Evolutionary conservation across 1,140 invertebrate genomes (phyloP), one percentile per base, ranked within the genome.

Genomic region (Aphaenogaster floridana): DNA sequence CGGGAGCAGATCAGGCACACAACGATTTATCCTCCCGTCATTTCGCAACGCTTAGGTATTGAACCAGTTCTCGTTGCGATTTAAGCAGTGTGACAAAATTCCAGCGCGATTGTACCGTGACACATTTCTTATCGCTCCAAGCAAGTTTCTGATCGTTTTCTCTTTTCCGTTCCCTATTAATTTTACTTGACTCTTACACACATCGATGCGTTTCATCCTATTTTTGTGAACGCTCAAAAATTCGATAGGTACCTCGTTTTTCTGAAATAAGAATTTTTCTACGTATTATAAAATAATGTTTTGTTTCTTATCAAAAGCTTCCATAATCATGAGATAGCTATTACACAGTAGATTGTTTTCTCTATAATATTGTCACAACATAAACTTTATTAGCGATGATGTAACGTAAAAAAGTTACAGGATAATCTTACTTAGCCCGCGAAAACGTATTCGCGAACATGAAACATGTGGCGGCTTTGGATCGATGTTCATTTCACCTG

Each of bases 1-100:
- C 66, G 77, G 61, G 39, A 84, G 63, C 76, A 85, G 83, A 89
- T 80, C 85, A 88, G 59, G 9, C 52, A 66, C 72, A 72, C 57
- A 85, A 86, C 86, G 90, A 91, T 91, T 91, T 85, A 90, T 79
- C 78, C 52, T 45, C 68, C 52, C 11, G 80, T 77, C 8, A n/a
- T 34, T 64, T 52, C 59, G 57, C 21, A 50, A 86, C 57, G 54
- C 28, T 28, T 28, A 28, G 28, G 9, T 34, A n/a, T 11, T 6
- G 52, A 74, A 69, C 48, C 64, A 71, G 42, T 54, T 28, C 50
- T 17, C 74, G 59, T 50, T 79, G 39, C 36, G 52, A 81, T 81
- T 81, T 57, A 69, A 64, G 13, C 7, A 17, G 34, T 69, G 48
- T 45, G 36, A 79, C 59, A 64, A 79, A 79, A 79, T 79, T 79